Conservation (phyloP, 2,113 vertebrate species). For the Trochalopteron elliotii region DNA sequence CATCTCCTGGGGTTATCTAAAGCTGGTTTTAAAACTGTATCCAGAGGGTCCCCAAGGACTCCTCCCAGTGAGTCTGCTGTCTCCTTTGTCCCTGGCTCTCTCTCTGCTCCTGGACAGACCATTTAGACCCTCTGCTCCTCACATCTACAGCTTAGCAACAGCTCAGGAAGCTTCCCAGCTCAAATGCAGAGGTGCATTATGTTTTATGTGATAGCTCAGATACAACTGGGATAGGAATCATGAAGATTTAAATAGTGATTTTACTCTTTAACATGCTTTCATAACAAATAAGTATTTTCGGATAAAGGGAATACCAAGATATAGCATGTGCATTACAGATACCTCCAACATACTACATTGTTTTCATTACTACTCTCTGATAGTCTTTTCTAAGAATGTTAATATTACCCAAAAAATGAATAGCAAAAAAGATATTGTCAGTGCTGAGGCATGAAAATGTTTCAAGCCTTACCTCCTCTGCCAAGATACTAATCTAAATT, state of each 20-base stretch:
- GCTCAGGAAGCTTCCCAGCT: not conserved
- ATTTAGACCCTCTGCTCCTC: not conserved
- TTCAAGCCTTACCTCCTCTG: not conserved
- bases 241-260: not conserved
- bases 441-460: not conserved
- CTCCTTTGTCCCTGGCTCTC: not conserved
- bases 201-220: not conserved
- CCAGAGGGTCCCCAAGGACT: not conserved
- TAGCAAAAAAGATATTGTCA: not conserved
- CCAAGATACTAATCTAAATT: not conserved
- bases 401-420: not conserved
- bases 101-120: not conserved
- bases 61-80: not conserved
- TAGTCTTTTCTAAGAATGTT: not conserved
- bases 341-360: not conserved
- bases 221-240: not conserved
- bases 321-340: not conserved
- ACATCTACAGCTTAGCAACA: not conserved
- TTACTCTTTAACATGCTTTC: not conserved
- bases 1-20: constrained; percentile 35
- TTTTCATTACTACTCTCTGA: not conserved
- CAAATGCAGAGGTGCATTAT: not conserved
- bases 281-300: not conserved
- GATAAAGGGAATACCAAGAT: not conserved
- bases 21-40: not conserved